Evolutionary conservation across 2,888 invertebrate species (phyloP).

Genomic region (Agonopterix alstromeriana): DNA sequence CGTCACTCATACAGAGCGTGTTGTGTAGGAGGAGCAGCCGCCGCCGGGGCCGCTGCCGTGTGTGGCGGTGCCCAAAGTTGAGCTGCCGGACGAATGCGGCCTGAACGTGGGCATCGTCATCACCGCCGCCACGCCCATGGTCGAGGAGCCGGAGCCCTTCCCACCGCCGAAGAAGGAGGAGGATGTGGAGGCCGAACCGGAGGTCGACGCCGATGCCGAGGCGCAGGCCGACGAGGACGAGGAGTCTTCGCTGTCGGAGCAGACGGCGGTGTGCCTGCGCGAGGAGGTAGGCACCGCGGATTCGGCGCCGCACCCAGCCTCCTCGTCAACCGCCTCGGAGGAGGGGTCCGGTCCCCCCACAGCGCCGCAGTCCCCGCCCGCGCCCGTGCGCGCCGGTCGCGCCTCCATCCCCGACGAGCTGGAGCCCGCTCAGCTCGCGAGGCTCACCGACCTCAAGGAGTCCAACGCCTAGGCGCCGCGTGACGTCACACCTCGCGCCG

Average conservation of each 20-base stretch:
- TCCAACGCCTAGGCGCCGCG: slow-evolving; percentile 84
- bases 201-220: slow-evolving; percentile 18
- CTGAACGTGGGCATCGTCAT: slow-evolving; percentile 93
- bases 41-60: slow-evolving; percentile 19
- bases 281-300: slow-evolving; percentile 75
- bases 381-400: slow-evolving; percentile 84
- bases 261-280: slow-evolving; percentile 62
- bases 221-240: slow-evolving; percentile 50
- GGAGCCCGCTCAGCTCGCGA: slow-evolving; percentile 91
- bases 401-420: slow-evolving; percentile 93
- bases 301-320: slow-evolving; percentile 74
- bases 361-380: slow-evolving; percentile 76
- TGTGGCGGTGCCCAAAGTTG: slow-evolving; percentile 48
- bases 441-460: slow-evolving; percentile 92
- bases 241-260: slow-evolving; percentile 66
- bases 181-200: slow-evolving; percentile 34
- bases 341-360: slow-evolving; percentile 74
- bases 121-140: slow-evolving; percentile 95
- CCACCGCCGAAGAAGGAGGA: slow-evolving; percentile 80
- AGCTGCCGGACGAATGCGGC: slow-evolving; percentile 74
- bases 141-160: slow-evolving; percentile 88
- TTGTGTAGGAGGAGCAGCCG: slow-evolving; percentile 24
- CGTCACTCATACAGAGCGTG: neutral
- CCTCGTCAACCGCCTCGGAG: slow-evolving; percentile 80
- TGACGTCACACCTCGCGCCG: too few relatives aligned